Evolutionary conservation across 1,140 invertebrate genomes (phyloP), one percentile per base, ranked within the genome.

Genomic region (Aphidius ervi): DNA sequence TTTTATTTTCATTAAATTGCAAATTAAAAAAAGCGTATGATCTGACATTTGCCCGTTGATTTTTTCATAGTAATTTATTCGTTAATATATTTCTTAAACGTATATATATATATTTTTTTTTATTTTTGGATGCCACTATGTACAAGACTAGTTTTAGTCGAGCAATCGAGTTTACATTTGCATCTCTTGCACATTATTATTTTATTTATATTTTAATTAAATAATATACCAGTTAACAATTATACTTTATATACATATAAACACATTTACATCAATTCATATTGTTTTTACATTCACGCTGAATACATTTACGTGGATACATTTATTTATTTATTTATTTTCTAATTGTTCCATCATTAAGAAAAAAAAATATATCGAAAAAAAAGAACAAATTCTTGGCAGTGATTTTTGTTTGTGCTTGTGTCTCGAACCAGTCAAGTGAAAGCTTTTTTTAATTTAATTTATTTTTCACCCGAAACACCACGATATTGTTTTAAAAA

Each of bases 211-310:
- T 73, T 74, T 74, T 74, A 72, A 46, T 49, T 52, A 63, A 63
- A 63, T 56, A 59, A 63, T 57, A 42, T 37, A 62, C 63, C 65
- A 63, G 58, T 56, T 71, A 75, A 76, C 69, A 74, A 75, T 73
- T 67, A 70, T 73, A 72, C 75, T 73, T 70, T 77, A 76, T 77
- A 73, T 77, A 78, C 72, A 76, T 79, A 77, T 79, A 72, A 77
- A 79, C 77, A 79, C 71, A 76, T 78, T 70, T 77, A 73, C 72
- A 77, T 75, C 57, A 68, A 73, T 68, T 68, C 54, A 61, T 67
- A 64, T 20, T 59, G 49, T 53, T 41, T 31, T 7, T 49, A 49
- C 47, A 31, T 23, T 40, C 56, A 46, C 46, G 40, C 6, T 31
- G 9, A 31, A 49, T 31, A 49, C 47, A 31, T 31, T 31, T 3